Percentiles rank a stretch among this genome's conserved stretches.
phyloP scores from a whole-genome alignment of 2,113 vertebrate genomes.

The Baryphthengus martii region DNA sequence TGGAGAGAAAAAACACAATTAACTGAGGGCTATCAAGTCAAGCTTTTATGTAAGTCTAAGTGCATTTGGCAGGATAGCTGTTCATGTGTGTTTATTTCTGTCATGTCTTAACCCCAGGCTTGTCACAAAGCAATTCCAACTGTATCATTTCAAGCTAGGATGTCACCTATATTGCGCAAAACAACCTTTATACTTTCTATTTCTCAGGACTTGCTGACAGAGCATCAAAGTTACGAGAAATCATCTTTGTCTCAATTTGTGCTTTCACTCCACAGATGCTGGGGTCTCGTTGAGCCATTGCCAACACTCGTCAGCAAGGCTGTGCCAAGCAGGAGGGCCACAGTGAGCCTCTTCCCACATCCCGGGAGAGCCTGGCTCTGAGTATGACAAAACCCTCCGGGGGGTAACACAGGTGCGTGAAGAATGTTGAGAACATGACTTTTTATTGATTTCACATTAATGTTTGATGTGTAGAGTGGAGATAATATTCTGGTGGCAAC shows the following conservation, averaged over 20 bases:
- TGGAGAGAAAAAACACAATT: background rate
- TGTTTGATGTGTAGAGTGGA: slow-evolving; percentile 22
- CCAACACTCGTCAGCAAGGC: background rate
- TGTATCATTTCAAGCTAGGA: slow-evolving; percentile 29
- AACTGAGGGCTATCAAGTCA: slow-evolving; percentile 30
- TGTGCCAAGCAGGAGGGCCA: background rate
- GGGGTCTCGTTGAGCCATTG: background rate
- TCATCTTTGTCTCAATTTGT: slow-evolving; percentile 15
- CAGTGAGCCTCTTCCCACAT: background rate
- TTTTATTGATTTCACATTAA: slow-evolving; percentile 45
- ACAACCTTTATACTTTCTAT: background rate
- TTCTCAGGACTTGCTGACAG: slow-evolving; percentile 7
- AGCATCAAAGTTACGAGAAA: background rate
- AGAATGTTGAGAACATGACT: slow-evolving; percentile 1
- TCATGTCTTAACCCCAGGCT: slow-evolving; percentile 4
- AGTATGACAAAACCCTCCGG: background rate
- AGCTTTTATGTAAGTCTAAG: slow-evolving; percentile 31
- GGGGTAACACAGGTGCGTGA: slow-evolving; percentile 66
- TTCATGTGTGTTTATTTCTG: slow-evolving; percentile 55
- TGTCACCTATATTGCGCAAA: slow-evolving; percentile 22
- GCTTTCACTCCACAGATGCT: slow-evolving; percentile 65
- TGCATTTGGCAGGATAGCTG: slow-evolving; percentile 38
- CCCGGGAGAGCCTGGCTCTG: background rate
- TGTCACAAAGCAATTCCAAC: slow-evolving; percentile 22
- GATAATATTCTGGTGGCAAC: background rate